phyloP scores from a whole-genome alignment of 2,113 vertebrate species.

The Psittacus erithacus region DNA sequence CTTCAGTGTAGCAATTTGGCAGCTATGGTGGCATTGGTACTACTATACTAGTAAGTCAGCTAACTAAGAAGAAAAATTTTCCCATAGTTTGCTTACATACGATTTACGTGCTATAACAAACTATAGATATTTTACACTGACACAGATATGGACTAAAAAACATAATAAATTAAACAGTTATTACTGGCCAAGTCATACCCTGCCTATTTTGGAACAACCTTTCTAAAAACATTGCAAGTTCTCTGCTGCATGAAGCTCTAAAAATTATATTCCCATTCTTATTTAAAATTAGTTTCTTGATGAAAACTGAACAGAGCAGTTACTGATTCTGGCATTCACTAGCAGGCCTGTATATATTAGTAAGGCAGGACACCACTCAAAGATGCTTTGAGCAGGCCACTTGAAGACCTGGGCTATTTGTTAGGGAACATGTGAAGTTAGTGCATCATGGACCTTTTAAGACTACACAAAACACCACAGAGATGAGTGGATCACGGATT shows the following conservation, averaged over 20 bases:
- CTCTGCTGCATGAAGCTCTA: background rate
- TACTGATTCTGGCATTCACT: background rate
- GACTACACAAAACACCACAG: background rate
- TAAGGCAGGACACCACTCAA: background rate
- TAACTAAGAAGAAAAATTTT: background rate
- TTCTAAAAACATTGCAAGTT: background rate
- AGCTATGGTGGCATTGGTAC: background rate
- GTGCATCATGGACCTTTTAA: accelerated
- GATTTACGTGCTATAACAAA: background rate
- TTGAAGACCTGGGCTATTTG: background rate
- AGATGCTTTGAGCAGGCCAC: background rate
- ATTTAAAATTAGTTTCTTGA: background rate
- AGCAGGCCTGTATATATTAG: background rate
- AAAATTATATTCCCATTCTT: background rate
- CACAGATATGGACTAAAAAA: background rate
- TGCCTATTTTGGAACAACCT: background rate
- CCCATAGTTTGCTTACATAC: background rate
- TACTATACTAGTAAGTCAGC: background rate
- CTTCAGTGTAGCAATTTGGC: background rate
- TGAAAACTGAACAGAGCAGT: background rate
- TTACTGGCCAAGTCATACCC: background rate
- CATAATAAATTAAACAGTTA: background rate
- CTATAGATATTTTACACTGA: background rate
- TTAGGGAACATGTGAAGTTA: background rate
- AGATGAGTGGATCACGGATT: background rate